Conservation (phyloP, 1,140 invertebrate species). For the Drosophila busckii region DNA sequence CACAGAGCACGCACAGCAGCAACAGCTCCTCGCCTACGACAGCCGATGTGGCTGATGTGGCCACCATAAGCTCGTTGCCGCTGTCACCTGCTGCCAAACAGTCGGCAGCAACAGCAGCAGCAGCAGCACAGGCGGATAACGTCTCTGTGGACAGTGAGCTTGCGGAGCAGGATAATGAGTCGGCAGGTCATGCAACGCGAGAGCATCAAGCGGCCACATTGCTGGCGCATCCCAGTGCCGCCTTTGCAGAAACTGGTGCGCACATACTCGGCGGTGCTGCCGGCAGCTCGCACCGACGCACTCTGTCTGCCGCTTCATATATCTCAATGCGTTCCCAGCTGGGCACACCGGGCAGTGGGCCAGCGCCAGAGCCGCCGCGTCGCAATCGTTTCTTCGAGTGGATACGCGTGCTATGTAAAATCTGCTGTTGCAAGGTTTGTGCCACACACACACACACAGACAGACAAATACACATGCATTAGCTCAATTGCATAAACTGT, state of each 20-base stretch:
- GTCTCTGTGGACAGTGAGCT: constrained; percentile 17
- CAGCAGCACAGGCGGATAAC: constrained; percentile 3
- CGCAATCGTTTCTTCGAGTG: constrained; percentile 53
- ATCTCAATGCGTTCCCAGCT: constrained; percentile 61
- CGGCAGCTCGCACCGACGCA: constrained; percentile 47
- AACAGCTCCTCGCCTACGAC: constrained; percentile 72
- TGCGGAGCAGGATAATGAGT: constrained; percentile 51
- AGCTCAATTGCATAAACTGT: constrained; percentile 29
- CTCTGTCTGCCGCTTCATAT: constrained; percentile 58
- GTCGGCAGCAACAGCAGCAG: background rate
- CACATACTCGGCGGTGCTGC: constrained; percentile 13
- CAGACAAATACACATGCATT: too few relatives aligned
- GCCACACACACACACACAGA: background rate
- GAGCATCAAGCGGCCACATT: constrained; percentile 18
- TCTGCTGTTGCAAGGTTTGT: constrained; percentile 66
- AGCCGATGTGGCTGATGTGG: constrained; percentile 70
- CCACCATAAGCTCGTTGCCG: constrained; percentile 50
- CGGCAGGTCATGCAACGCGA: constrained; percentile 28
- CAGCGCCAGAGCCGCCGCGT: constrained; percentile 32
- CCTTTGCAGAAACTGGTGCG: constrained; percentile 36
- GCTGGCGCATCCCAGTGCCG: constrained; percentile 60
- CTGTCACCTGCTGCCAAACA: constrained; percentile 38
- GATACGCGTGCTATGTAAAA: constrained; percentile 41
- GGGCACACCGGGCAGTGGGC: constrained; percentile 18
- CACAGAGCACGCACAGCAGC: constrained; percentile 57